Conservation (phyloP, 37 sponge, comb jelly and placozoan species). For the Crambe crambe region DNA sequence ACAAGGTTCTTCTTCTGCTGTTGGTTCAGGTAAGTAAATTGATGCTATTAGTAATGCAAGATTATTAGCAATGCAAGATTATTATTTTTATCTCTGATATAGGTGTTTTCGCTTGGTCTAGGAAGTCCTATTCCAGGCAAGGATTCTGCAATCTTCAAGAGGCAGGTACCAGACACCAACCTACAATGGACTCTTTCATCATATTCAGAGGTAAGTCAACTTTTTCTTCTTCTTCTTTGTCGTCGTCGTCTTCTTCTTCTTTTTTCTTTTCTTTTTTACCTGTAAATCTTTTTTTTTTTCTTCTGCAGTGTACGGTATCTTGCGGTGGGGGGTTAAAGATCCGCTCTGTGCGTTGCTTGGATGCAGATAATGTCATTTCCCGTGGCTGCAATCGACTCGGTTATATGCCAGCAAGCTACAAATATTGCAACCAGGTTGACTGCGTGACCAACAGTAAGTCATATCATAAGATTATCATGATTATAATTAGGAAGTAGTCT, state of each 20-base stretch:
- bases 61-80: too few species aligned
- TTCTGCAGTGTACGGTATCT: conserved; percentile 27
- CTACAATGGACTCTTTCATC: not conserved
- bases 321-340: conserved; percentile 31
- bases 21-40: too few species aligned
- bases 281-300: not conserved
- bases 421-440: conserved; percentile 20
- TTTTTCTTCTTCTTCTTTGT: not conserved
- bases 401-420: not conserved
- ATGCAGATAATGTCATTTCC: conserved; percentile 12
- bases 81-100: too few species aligned
- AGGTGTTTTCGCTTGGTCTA: not conserved
- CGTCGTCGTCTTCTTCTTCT: not conserved
- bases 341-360: conserved; percentile 25
- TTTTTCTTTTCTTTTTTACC: not conserved
- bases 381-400: not conserved
- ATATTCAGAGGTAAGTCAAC: not conserved
- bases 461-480: not conserved
- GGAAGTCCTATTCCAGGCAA: not conserved
- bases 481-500: too few species aligned
- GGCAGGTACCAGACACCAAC: not conserved
- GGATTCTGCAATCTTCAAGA: not conserved
- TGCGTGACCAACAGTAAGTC: conserved; percentile 13
- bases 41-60: too few species aligned
- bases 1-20: too few species aligned